phyloP scores from a whole-genome alignment of 2,888 invertebrate genomes.

The Orthosia gothica region DNA sequence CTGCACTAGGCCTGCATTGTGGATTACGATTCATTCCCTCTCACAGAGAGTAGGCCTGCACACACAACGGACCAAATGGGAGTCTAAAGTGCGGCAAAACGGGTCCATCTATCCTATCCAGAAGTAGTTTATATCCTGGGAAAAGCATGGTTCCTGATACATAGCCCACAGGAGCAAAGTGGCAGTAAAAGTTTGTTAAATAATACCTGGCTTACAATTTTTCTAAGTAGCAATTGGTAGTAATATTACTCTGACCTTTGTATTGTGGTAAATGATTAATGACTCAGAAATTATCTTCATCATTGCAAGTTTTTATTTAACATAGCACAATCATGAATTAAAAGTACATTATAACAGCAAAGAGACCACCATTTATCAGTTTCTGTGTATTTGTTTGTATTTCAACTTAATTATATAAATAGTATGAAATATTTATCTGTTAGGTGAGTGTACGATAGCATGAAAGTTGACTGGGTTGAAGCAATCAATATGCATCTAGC shows the following conservation, averaged over 20 bases:
- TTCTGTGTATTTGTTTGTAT: neutral
- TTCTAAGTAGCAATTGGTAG: neutral
- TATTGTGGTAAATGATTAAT: slow-evolving; percentile 16
- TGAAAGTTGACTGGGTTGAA: neutral
- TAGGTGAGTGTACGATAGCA: neutral
- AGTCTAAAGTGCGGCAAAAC: no score
- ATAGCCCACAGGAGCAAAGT: no score
- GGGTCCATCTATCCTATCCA: no score
- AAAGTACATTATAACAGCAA: slow-evolving; percentile 2
- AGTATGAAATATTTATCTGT: neutral
- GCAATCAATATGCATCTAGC: no score
- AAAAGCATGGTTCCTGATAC: no score
- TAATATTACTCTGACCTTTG: slow-evolving; percentile 34
- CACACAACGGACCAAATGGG: no score
- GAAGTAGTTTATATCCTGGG: no score
- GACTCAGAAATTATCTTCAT: slow-evolving; percentile 42
- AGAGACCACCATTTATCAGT: slow-evolving; percentile 8
- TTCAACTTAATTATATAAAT: neutral
- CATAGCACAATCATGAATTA: slow-evolving; percentile 9
- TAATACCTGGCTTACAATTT: slow-evolving; percentile 3
- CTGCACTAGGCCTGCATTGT: no score
- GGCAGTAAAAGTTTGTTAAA: neutral
- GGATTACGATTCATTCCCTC: no score
- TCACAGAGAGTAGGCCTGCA: no score
- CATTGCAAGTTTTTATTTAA: slow-evolving; percentile 19